These are phyloP conservation scores for Halcyon senegalensis DNA, from an alignment of 2,113 vertebrate genomes.

Conservation along the genomic window DNA sequence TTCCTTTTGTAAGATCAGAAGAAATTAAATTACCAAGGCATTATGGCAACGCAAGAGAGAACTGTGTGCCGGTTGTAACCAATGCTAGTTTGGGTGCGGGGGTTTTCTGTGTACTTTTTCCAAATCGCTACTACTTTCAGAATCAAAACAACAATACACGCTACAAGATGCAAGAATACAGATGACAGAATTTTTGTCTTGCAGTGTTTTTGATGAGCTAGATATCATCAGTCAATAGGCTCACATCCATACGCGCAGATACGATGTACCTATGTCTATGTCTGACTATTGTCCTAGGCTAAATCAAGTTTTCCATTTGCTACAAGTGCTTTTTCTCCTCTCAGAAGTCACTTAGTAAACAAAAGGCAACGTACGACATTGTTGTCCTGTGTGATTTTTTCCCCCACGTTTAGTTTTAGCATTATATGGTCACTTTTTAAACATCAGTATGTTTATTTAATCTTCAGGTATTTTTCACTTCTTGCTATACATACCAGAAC, in stretches of 20 bases:
- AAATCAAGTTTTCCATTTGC: neutral
- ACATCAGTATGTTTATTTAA: neutral
- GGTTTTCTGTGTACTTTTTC: neutral
- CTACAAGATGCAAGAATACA: neutral
- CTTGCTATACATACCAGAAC: neutral
- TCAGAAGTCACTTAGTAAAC: neutral
- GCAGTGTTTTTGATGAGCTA: neutral
- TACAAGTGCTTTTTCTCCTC: neutral
- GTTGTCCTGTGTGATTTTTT: neutral
- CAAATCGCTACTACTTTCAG: neutral
- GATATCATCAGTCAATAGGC: neutral
- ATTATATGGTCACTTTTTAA: neutral
- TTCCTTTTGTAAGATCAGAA: neutral
- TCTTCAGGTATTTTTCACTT: neutral
- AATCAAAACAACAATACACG: slow-evolving; percentile 10
- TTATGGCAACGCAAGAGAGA: neutral
- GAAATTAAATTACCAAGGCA: neutral
- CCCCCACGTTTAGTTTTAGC: neutral
- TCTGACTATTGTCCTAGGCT: neutral
- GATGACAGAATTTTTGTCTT: neutral
- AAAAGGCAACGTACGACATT: neutral
- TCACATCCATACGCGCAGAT: neutral
- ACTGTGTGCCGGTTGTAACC: neutral
- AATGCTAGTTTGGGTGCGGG: neutral
- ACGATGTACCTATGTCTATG: neutral